Evolutionary conservation across 2,797 vertebrate genomes (phyloP).

Genomic region (Bufotes viridis): DNA sequence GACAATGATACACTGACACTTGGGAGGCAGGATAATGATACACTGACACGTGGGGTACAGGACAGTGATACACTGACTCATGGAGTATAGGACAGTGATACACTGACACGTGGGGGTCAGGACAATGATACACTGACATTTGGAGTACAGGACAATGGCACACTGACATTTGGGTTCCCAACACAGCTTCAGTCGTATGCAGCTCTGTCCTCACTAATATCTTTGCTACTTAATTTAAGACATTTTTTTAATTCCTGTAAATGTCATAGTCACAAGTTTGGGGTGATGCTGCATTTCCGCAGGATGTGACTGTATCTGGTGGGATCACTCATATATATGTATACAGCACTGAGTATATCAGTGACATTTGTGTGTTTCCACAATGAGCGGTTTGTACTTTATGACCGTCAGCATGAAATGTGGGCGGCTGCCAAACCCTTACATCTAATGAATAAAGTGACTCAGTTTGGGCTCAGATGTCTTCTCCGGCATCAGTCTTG

Average conservation of each 20-base stretch:
- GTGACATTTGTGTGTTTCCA: not conserved
- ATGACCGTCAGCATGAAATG: not conserved
- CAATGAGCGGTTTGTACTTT: not conserved
- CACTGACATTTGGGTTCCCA: not conserved
- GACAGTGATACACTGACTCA: not conserved
- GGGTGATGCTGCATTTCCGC: not conserved
- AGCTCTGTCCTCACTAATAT: not conserved
- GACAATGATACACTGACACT: not conserved
- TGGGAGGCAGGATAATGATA: not conserved
- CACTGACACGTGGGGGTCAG: not conserved
- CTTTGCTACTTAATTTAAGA: not conserved
- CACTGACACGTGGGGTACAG: not conserved
- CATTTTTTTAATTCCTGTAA: not conserved
- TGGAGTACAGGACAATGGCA: not conserved
- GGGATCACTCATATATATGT: not conserved
- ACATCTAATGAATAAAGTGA: not conserved
- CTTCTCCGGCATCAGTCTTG: not conserved
- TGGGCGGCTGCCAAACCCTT: not conserved
- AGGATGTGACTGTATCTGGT: not conserved
- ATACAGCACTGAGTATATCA: not conserved
- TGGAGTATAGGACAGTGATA: not conserved
- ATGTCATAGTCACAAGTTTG: not conserved
- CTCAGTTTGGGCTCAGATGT: not conserved
- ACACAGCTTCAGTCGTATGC: not conserved
- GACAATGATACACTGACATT: not conserved